A percentile compares a stretch with the other conserved stretches of the same genome.
Conservation (phyloP, 1,140 invertebrate species). For the Streblospio benedicti region DNA sequence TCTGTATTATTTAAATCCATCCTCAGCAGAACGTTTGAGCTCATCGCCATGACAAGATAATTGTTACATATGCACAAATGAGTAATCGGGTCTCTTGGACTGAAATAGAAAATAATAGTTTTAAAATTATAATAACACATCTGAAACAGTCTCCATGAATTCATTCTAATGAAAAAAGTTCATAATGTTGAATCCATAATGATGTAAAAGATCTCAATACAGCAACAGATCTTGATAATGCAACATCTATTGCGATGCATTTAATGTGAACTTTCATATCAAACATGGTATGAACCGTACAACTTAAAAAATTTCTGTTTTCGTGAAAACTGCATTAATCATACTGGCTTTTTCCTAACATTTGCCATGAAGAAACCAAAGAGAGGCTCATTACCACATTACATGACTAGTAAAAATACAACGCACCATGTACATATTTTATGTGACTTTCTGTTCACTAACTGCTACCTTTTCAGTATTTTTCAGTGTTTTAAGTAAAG, state of each 20-base stretch:
- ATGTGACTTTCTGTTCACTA: too few species aligned
- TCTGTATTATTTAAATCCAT: constrained; percentile 73
- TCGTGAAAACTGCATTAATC: not conserved
- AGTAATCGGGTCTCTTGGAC: constrained; percentile 65
- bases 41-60: constrained; percentile 72
- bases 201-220: not conserved
- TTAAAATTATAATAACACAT: constrained; percentile 38
- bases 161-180: not conserved
- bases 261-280: too few species aligned
- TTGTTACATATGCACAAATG: constrained; percentile 74
- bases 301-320: too few species aligned
- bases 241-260: too few species aligned
- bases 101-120: constrained; percentile 69
- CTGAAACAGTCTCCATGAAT: constrained; percentile 44
- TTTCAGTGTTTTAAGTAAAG: too few species aligned
- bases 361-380: not conserved
- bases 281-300: too few species aligned
- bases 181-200: not conserved
- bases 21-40: constrained; percentile 68
- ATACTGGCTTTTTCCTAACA: not conserved
- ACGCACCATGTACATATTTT: too few species aligned
- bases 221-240: not conserved
- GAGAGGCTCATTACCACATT: constrained; percentile 22
- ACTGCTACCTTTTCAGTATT: too few species aligned
- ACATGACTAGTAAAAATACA: too few species aligned